Base-by-base conservation (phyloP, 2,888 invertebrate species). In the Drosophila imparisetae region DNA sequence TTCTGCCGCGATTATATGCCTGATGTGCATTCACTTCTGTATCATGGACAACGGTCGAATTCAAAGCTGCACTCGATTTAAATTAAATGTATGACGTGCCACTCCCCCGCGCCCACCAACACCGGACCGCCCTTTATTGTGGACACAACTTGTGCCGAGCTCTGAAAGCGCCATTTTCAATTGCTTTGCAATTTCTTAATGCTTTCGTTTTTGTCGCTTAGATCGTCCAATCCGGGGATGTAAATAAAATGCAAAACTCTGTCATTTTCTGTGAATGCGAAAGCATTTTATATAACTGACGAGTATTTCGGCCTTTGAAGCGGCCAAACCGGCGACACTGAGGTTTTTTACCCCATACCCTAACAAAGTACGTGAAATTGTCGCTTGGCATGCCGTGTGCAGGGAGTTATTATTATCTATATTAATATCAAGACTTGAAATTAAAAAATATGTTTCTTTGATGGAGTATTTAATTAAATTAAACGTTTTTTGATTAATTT, bases 171-270 rank as follows among this genome's bases (percentile, higher is more conserved):
- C 55, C 65, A 73, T 81, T 83, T 85, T 79, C 81, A 86, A 85
- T 89, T 85, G 89, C 86, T 78, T 60, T 83, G 85, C 85, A 86
- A 86, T 86, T 83, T 79, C 85, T 86, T 86, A 86, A 86, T 86
- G 85, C 77, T 84, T 75, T 66, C 60, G 18, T 55, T 62, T 66
- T 50, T 53, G 54, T 58, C 68, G 67, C 62, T 78, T 74, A 73
- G 77, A 75, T 57, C 50, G 60, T 55, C 42, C 61, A 55, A 82
- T 59, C 64, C 70, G 62, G 63, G 69, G 64, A 84, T 86, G 86
- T 86, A 86, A 83, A 89, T 84, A 84, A 86, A 85, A 83, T 86
- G 89, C 84, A 79, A 64, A 79, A 77, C 75, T 70, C 70, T 77
- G 81, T 64, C 84, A 86, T 86, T 89, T 86, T 62, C 77, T 68